phyloP scores from a whole-genome alignment of 2,888 invertebrate genomes.

The Lypha dubia region DNA sequence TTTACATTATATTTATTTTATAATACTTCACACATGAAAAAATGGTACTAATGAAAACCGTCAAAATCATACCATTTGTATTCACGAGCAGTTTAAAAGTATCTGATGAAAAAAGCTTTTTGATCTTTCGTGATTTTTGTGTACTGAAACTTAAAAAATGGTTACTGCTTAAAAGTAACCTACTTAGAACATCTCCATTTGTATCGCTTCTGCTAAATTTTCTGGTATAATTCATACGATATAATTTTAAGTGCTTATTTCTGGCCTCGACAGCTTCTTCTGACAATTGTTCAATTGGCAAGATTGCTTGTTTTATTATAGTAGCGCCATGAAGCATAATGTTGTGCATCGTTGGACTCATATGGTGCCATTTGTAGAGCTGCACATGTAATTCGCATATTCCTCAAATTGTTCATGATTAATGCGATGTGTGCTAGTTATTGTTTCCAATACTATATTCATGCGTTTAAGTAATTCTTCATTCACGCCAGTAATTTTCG shows the following conservation, averaged over 20 bases:
- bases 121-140: background rate
- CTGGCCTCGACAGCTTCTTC: too few relatives aligned
- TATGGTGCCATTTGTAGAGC: background rate
- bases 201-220: background rate
- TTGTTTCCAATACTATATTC: constrained; percentile 1
- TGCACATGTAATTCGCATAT: constrained; percentile 2
- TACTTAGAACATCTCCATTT: too few relatives aligned
- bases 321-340: background rate
- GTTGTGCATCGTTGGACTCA: background rate
- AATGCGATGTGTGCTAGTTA: constrained; percentile 2
- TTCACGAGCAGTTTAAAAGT: background rate
- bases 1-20: too few relatives aligned
- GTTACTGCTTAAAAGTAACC: background rate
- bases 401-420: background rate
- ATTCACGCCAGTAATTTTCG: too few relatives aligned
- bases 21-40: too few relatives aligned
- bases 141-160: background rate
- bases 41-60: too few relatives aligned
- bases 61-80: too few relatives aligned
- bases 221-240: background rate
- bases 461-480: constrained; percentile 18
- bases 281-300: background rate
- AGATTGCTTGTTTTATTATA: background rate
- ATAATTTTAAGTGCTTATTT: background rate
- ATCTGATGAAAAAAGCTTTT: background rate